phyloP scores from a whole-genome alignment of 2,797 vertebrate genomes.

The Vireo griseus region DNA sequence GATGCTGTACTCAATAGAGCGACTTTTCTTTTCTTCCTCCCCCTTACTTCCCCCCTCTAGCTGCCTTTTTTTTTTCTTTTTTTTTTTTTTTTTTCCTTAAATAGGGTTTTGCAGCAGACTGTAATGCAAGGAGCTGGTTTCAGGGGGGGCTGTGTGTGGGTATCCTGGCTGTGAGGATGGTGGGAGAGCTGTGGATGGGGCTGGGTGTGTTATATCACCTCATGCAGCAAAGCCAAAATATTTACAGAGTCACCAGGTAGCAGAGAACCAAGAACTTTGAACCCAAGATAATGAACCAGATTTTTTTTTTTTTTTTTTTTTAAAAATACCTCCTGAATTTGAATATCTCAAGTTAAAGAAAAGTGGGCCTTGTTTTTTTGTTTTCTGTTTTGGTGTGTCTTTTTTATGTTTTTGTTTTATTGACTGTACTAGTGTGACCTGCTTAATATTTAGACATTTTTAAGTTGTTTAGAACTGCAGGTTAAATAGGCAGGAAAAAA shows the following conservation, averaged over 20 bases:
- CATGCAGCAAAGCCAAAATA: not conserved
- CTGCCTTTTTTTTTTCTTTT: not conserved
- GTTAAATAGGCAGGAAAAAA: not conserved
- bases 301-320: not conserved
- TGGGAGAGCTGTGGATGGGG: not conserved
- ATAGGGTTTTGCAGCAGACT: not conserved
- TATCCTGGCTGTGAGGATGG: not conserved
- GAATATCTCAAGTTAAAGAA: not conserved
- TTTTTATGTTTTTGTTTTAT: not conserved
- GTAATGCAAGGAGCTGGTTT: not conserved
- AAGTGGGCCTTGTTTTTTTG: not conserved
- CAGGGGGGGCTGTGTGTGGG: not conserved
- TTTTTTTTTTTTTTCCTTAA: too few relatives aligned
- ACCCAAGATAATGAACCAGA: not conserved
- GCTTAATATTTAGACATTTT: not conserved
- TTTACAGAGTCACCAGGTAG: not conserved
- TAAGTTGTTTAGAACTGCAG: not conserved
- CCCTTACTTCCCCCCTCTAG: not conserved
- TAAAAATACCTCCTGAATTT: not conserved
- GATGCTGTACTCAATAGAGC: constrained; percentile 40
- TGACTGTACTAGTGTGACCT: not conserved
- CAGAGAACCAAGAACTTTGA: not conserved
- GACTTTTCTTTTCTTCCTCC: constrained; percentile 14
- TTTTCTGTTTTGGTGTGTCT: not conserved
- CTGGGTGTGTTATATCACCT: fast-evolving